Evolutionary conservation across 1,140 invertebrate species (phyloP), one percentile per base, ranked within the genome.

Genomic region (Centruroides sculpturatus): DNA sequence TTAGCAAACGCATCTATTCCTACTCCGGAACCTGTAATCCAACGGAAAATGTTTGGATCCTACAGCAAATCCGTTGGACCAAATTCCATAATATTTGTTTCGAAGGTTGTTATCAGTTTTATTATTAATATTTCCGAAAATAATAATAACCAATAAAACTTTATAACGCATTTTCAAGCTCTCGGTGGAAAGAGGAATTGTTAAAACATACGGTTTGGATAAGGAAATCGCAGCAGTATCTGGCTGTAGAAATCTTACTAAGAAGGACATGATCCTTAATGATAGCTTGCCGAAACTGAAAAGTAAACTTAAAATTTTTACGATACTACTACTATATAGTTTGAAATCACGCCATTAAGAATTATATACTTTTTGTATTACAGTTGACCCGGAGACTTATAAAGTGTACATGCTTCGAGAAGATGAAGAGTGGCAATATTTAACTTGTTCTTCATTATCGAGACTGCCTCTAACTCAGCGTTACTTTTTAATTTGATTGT

Each of bases 1-100:
- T 66, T 72, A 67, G 68, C 71, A 11, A 73, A 73, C 64, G 72
- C 72, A 12, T 72, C 72, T 1, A 73, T 75, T 56, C 73, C 72
- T 0, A 75, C 71, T 34, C 70, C 70, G 11, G 66, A 75, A 56
- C 73, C 73, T 5, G 70, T 73, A 4, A 70, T 68, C 57, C 69
- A 71, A 35, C 62, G 72, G 35, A 71, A 71, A 56, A 74, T 74
- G 73, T 74, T 71, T 59, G 74, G 73, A 1, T 65, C 70, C 35
- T 74, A 71, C 60, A 74, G 74, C 1, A 72, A 69, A 56, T 60
- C 69, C 36, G 65, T 71, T 9, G 67, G 68, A 6, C 56, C 62
- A 5, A 70, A 74, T 59, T 75, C 73, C 7, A 67, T 74, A n/a
- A 67, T 71, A 7, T 75, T 76, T 67, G 70, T 74, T 2, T 74